phyloP scores from a whole-genome alignment of 1,140 invertebrate genomes.

The Drosophila seguyi region DNA sequence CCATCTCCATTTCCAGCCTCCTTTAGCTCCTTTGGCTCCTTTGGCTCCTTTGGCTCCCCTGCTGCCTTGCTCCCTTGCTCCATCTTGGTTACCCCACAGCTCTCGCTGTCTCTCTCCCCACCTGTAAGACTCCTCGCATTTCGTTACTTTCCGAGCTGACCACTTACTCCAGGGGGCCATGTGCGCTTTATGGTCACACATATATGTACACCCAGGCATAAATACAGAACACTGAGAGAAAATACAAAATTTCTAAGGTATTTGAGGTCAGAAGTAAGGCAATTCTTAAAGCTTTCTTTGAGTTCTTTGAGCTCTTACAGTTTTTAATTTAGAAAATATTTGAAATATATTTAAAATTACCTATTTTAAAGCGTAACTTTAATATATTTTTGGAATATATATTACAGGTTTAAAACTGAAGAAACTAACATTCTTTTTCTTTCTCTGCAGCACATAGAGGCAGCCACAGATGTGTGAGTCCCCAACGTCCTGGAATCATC shows the following conservation, averaged over 20 bases:
- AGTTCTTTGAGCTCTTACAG: neutral
- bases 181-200: slow-evolving; percentile 54
- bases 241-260: neutral
- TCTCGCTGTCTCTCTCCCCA: slow-evolving; percentile 1
- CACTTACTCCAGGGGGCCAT: slow-evolving; percentile 57
- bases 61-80: neutral
- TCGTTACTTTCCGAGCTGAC: slow-evolving; percentile 40
- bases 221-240: slow-evolving; percentile 9
- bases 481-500: slow-evolving; percentile 23
- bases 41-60: neutral
- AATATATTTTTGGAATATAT: neutral
- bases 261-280: neutral
- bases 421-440: neutral
- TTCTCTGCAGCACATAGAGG: neutral
- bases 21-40: neutral
- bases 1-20: neutral
- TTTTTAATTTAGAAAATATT: neutral
- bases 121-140: slow-evolving; percentile 31
- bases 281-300: no score
- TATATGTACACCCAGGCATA: slow-evolving; percentile 8
- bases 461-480: slow-evolving; percentile 36
- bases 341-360: neutral
- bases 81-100: neutral
- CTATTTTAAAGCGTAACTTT: neutral
- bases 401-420: no score